These are phyloP conservation scores for Syngnathoides biaculeatus DNA, from an alignment of 2,113 vertebrate species.

Conservation along the genomic window DNA sequence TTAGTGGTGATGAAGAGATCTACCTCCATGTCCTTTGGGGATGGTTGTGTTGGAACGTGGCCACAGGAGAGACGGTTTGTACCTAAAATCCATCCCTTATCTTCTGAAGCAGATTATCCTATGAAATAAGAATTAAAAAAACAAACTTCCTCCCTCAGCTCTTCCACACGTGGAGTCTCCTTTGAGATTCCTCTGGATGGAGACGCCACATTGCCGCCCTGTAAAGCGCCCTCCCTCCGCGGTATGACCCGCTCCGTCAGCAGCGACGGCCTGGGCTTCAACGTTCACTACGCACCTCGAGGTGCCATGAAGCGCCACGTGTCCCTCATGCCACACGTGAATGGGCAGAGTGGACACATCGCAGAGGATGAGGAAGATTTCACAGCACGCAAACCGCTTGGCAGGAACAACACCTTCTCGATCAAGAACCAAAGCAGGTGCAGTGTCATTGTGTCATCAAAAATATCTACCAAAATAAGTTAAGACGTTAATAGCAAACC, in stretches of 20 bases:
- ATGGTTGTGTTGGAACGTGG: constrained; percentile 90
- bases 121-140: not conserved
- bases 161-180: constrained; percentile 87
- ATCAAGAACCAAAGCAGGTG: constrained; percentile 69
- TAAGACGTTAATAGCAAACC: not conserved
- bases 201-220: constrained; percentile 67
- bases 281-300: constrained; percentile 71
- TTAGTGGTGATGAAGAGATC: constrained; percentile 86
- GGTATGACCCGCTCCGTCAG: constrained; percentile 87
- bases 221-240: constrained; percentile 51
- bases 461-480: not conserved
- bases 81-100: not conserved
- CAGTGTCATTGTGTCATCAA: not conserved
- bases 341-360: constrained; percentile 74
- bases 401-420: constrained; percentile 63
- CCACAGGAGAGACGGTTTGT: constrained; percentile 92
- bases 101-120: not conserved
- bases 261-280: constrained; percentile 84
- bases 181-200: constrained; percentile 96
- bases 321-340: constrained; percentile 81
- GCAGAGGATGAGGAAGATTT: constrained; percentile 76
- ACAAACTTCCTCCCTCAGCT: constrained; percentile 64
- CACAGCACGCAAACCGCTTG: constrained; percentile 45
- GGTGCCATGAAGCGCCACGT: constrained; percentile 75
- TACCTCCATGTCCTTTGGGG: constrained; percentile 89